Evolutionary conservation across 2,888 invertebrate species (phyloP), one percentile per base, ranked within the genome.

Genomic region (Tipula helvola): DNA sequence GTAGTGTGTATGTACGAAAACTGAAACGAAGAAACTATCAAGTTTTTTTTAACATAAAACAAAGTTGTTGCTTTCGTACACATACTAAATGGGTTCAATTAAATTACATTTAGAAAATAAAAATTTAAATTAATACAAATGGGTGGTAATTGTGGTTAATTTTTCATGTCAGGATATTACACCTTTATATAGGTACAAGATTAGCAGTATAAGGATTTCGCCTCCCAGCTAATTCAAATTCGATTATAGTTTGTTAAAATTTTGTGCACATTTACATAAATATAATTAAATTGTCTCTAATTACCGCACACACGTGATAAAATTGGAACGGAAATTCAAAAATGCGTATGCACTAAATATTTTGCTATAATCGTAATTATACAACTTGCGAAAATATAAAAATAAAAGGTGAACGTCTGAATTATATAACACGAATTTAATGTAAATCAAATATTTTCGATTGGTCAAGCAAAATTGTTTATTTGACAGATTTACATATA

Each of bases 91-190:
- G 71, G 71, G 71, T 71, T 71, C 28, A 71, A 71, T 71, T 71
- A 71, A 71, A 71, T 71, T 71, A 71, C 71, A 71, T 71, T 71
- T 71, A 71, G 71, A 71, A 71, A 71, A 52, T 16, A 52, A 52
- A 0, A 28, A 71, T 71, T 71, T 71, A 71, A 71, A 71, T 71
- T 71, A 28, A 71, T 28, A 71, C 71, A 71, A 71, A 71, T 71
- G 71, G 71, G 71, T 71, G 71, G 71, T 71, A 71, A 71, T 71
- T 71, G 71, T 71, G 71, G 71, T 71, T 71, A 71, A 71, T 71
- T 71, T 71, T 71, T 71, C 71, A 71, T 71, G 71, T 71, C 71
- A 71, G 71, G 71, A 71, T 71, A 71, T 28, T 28, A 71, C 71
- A 71, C 71, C 28, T 71, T 5, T 52, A 12, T 71, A 18, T 2